Conservation (phyloP, 1,140 invertebrate species). For the Drosophila cardini region DNA sequence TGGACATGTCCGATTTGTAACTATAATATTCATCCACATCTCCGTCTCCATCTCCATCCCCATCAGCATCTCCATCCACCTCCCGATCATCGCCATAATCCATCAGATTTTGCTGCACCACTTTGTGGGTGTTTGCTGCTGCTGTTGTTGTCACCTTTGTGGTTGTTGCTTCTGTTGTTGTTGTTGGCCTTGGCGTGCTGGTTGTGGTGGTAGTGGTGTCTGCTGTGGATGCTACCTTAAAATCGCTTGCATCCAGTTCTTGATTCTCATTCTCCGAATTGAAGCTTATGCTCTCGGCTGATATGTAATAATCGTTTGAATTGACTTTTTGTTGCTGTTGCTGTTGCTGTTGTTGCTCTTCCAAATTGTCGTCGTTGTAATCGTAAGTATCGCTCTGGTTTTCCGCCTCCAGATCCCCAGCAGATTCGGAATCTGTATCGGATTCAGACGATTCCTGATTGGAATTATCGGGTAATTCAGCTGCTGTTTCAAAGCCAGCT, state of each 20-base stretch:
- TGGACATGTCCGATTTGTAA: constrained; percentile 78
- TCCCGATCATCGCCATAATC: constrained; percentile 42
- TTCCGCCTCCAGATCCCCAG: constrained; percentile 25
- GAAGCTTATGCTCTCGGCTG: constrained; percentile 78
- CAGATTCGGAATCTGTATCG: constrained; percentile 21
- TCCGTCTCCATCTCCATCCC: neutral
- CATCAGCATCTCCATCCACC: constrained; percentile 18
- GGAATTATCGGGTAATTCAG: constrained; percentile 13
- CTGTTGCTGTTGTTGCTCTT: constrained; percentile 30
- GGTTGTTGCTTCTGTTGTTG: neutral
- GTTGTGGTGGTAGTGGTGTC: constrained; percentile 7
- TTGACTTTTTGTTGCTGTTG: constrained; percentile 63
- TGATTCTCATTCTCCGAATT: constrained; percentile 64
- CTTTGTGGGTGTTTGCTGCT: constrained; percentile 49
- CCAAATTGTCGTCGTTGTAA: constrained; percentile 53
- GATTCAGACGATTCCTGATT: constrained; percentile 8
- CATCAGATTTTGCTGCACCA: constrained; percentile 21
- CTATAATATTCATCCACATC: constrained; percentile 65
- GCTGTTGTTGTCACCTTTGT: constrained; percentile 4
- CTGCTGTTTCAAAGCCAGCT: constrained; percentile 1
- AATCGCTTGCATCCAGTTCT: constrained; percentile 64
- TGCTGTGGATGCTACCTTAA: constrained; percentile 63
- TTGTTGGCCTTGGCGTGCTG: constrained; percentile 1
- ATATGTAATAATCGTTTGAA: constrained; percentile 84
- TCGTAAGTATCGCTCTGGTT: constrained; percentile 49